Evolutionary conservation across 2,888 invertebrate genomes (phyloP).

Genomic region (Hirtodrosophila alboralis): DNA sequence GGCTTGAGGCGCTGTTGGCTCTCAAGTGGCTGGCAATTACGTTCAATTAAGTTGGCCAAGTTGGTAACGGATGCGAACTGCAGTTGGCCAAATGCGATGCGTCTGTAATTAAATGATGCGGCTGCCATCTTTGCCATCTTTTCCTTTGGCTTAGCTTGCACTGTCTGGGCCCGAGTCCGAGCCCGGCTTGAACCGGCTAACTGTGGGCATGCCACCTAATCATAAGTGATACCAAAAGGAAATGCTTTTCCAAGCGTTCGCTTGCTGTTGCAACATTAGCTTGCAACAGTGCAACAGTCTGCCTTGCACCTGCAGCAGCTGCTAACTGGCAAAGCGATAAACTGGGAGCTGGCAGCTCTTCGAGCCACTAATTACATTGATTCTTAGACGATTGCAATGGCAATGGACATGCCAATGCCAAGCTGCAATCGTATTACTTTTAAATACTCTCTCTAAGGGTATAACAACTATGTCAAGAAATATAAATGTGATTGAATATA

Average conservation of each 20-base stretch:
- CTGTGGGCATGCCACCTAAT: slow-evolving; percentile 74
- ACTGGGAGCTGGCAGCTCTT: slow-evolving; percentile 22
- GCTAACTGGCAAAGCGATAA: background rate
- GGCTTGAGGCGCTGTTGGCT: slow-evolving; percentile 56
- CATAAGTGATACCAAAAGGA: slow-evolving; percentile 77
- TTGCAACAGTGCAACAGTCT: slow-evolving; percentile 12
- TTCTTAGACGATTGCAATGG: slow-evolving; percentile 60
- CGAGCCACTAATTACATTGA: slow-evolving; percentile 59
- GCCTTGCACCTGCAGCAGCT: slow-evolving; percentile 40
- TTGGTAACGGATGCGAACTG: slow-evolving; percentile 73
- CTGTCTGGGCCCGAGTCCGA: background rate
- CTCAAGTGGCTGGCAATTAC: slow-evolving; percentile 78
- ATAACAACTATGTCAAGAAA: no score
- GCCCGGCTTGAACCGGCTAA: slow-evolving; percentile 20
- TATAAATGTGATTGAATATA: no score
- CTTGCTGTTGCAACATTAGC: no score
- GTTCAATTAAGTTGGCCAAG: slow-evolving; percentile 75
- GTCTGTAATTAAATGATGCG: slow-evolving; percentile 72
- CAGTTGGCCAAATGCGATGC: slow-evolving; percentile 67
- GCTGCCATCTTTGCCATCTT: no score
- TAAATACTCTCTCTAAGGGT: no score
- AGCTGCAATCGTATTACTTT: slow-evolving; percentile 9
- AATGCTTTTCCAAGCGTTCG: slow-evolving; percentile 61
- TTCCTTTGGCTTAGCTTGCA: slow-evolving; percentile 8
- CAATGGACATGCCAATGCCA: slow-evolving; percentile 43